phyloP scores from a whole-genome alignment of 30 jellyfish, hydroid and myxozoan genomes.

The Sanderia malayensis region DNA sequence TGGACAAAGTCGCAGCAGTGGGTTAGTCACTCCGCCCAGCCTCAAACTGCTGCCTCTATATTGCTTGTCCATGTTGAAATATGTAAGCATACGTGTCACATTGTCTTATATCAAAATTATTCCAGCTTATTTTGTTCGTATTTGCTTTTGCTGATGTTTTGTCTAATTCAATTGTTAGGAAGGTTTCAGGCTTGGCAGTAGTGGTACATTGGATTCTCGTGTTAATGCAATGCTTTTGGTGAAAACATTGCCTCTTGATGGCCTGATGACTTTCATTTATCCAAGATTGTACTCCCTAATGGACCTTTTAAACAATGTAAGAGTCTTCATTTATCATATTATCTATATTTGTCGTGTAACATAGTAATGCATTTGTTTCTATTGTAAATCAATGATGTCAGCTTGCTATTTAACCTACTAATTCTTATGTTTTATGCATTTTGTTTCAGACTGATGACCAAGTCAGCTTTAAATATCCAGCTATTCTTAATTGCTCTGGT shows the following conservation, averaged over 20 bases:
- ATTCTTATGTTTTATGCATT: background rate
- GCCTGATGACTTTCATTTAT: conserved; percentile 46
- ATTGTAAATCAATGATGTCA: background rate
- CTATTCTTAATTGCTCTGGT: conserved; percentile 77
- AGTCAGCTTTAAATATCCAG: conserved; percentile 16
- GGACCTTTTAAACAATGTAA: conserved; percentile 73
- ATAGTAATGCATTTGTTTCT: background rate
- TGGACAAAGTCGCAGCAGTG: conserved; percentile 66
- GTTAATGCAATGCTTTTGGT: conserved; percentile 61
- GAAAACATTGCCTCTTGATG: conserved; percentile 72
- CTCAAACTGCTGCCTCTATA: conserved; percentile 76
- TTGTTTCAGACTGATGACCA: background rate
- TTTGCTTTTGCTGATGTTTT: too few species aligned
- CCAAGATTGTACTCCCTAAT: conserved; percentile 79
- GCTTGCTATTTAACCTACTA: background rate
- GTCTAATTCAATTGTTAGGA: conserved; percentile 75
- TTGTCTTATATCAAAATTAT: too few species aligned
- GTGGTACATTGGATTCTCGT: conserved; percentile 70
- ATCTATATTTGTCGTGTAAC: background rate
- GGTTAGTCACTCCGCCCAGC: conserved; percentile 54
- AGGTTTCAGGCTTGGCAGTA: conserved; percentile 83
- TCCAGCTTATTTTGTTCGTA: too few species aligned
- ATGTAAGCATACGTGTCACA: too few species aligned
- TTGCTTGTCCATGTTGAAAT: conserved; percentile 67
- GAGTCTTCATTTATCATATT: background rate